Evolutionary conservation across 2,113 vertebrate genomes (phyloP).

Genomic region (Fulmarus glacialis): DNA sequence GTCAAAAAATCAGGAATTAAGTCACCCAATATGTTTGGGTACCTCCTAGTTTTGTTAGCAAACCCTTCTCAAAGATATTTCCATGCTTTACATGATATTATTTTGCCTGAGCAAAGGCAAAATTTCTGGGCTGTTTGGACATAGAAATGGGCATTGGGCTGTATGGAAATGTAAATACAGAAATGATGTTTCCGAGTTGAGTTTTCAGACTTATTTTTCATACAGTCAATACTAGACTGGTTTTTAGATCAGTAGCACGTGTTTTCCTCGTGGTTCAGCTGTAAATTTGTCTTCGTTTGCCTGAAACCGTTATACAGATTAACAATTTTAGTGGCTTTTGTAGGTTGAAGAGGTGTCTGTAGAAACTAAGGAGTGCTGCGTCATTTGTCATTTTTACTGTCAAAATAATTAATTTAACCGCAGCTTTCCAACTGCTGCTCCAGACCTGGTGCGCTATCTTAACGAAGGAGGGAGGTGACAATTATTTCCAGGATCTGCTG

Average conservation of each 20-base stretch:
- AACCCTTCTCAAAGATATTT: neutral
- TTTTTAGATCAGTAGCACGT: neutral
- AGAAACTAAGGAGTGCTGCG: neutral
- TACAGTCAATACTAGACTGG: fast-evolving
- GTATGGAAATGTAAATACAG: neutral
- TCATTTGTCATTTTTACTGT: neutral
- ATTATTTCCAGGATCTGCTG: neutral
- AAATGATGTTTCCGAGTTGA: fast-evolving
- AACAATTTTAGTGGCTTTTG: neutral
- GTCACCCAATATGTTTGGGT: fast-evolving
- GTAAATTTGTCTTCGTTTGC: neutral
- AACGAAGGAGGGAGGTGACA: neutral
- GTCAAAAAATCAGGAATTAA: neutral
- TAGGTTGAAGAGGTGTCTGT: neutral
- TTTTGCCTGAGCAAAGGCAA: fast-evolving
- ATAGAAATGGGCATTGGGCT: fast-evolving
- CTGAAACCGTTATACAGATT: neutral
- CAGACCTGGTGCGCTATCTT: neutral
- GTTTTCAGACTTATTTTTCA: neutral
- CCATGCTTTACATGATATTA: fast-evolving
- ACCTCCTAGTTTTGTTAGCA: neutral
- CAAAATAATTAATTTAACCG: neutral
- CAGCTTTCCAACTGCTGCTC: neutral
- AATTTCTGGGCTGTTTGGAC: neutral
- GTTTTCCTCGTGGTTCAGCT: fast-evolving